Evolutionary conservation across 2,113 vertebrate species (phyloP), one percentile per base, ranked within the genome.

Genomic region (Neotragus pygmaeus): DNA sequence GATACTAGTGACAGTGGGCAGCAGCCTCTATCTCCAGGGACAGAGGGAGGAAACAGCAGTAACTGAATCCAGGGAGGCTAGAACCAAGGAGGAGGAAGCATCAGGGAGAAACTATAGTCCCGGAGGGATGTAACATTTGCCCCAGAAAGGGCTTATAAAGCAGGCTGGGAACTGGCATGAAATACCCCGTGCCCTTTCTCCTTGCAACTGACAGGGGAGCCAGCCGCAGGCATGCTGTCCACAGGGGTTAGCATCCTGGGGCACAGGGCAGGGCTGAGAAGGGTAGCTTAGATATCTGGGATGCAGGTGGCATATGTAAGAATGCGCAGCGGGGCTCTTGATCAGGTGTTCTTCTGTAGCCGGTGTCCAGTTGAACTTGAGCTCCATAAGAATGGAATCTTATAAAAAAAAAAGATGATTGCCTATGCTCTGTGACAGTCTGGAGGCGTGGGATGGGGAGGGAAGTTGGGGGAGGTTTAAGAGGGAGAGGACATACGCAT

Each of bases 291-390:
- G 62, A 15, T 58, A 7, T 58, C 30, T 85, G n/a, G 36, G 58
- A 39, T 23, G 17, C 60, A 57, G 21, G 64, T 45, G 64, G 3
- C 2, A 2, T 51, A 62, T 36, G 2, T 30, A 36, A 6, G 10
- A 85, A n/a, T 1, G 6, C 23, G 2, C 45, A 33, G 17, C 36
- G 1, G 2, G 45, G 7, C 4, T 51, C 27, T 60, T 64, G 12
- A 28, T 30, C 19, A 60, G 28, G 53, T 43, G 39, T 62, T 39
- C 51, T 78, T 80, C 21, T 43, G 23, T 17, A 83, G 36, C 21
- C 7, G 0, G 1, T 36, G 9, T 3, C 27, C 3, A 47, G 58
- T 25, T 6, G 39, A 75, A 30, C 2, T 8, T 73, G 36, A 83
- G 64, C 47, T 62, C 19, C 23, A 4, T 0, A 3, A 70, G 23